Conservation (phyloP, 2,113 vertebrate species). For the Pitta sordida region DNA sequence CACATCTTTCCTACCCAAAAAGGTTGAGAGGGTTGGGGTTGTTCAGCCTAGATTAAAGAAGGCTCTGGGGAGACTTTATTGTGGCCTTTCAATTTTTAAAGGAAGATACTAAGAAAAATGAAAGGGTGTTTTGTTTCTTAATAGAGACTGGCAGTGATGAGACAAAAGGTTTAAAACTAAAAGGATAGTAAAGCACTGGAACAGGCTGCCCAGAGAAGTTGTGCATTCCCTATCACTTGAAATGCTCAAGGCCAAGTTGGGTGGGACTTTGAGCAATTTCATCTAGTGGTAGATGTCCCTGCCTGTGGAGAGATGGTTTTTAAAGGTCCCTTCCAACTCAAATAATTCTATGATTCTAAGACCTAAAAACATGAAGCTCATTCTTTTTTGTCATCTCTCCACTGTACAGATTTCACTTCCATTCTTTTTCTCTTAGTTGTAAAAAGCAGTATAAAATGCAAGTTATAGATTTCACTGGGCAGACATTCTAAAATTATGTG, state of each 20-base stretch:
- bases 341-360: background rate
- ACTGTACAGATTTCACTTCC: background rate
- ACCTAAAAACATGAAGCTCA: accelerated
- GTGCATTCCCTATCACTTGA: background rate
- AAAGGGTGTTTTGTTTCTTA: background rate
- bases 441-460: background rate
- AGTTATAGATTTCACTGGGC: background rate
- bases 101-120: background rate
- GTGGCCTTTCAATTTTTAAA: background rate
- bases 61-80: background rate
- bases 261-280: background rate
- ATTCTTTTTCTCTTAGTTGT: background rate
- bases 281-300: background rate
- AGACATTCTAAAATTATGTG: background rate
- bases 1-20: background rate
- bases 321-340: background rate
- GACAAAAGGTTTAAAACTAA: background rate
- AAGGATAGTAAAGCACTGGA: background rate
- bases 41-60: background rate
- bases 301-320: background rate
- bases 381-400: background rate
- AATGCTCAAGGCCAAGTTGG: background rate
- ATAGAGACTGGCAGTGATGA: background rate
- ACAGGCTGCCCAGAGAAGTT: background rate
- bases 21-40: background rate